Conservation (phyloP, 2,797 vertebrate species). For the Cynodonichthys magdalenae region DNA sequence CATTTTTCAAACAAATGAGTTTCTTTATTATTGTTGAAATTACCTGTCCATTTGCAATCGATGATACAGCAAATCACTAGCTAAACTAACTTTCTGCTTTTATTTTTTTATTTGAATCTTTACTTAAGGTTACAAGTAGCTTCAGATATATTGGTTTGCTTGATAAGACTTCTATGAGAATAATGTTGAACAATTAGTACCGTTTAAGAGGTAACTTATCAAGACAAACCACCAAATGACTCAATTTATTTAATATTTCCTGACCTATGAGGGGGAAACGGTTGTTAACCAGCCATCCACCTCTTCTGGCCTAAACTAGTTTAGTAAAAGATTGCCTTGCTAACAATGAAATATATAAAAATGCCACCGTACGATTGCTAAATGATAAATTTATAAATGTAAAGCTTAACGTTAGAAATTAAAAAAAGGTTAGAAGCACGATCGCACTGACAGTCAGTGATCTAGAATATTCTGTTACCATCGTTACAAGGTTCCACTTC, state of each 20-base stretch:
- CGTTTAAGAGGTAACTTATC: background rate
- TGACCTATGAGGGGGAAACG: background rate
- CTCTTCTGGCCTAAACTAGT: background rate
- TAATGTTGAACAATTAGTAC: background rate
- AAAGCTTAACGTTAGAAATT: background rate
- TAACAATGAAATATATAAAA: too few species aligned
- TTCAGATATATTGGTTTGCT: too few species aligned
- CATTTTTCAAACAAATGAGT: too few species aligned
- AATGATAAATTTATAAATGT: too few species aligned
- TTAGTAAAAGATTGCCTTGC: background rate
- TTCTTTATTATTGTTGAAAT: background rate
- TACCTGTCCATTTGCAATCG: background rate
- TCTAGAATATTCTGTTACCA: conserved; percentile 73
- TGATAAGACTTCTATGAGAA: too few species aligned
- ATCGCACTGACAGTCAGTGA: conserved; percentile 41
- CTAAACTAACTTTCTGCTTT: too few species aligned
- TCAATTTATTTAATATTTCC: background rate
- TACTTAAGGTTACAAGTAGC: too few species aligned
- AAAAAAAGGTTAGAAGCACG: background rate
- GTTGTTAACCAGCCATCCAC: background rate
- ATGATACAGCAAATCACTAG: too few species aligned
- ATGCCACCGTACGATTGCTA: background rate
- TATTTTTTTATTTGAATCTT: too few species aligned
- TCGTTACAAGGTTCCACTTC: conserved; percentile 64
- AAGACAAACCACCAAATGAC: background rate